Conservation (phyloP, 1,140 invertebrate genomes). For the Penaeus japonicus region DNA sequence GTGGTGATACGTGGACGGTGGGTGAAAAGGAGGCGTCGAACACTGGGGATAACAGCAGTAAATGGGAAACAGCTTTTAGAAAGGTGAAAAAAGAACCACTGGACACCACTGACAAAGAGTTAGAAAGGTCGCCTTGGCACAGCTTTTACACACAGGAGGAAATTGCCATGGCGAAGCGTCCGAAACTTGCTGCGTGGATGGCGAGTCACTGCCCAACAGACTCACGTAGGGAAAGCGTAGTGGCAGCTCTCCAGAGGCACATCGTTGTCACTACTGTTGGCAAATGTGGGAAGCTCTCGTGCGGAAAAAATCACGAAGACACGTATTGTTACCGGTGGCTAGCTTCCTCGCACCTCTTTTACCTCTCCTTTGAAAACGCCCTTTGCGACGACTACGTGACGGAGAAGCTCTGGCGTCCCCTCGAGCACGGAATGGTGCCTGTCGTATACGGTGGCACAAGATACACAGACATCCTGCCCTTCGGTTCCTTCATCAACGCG, state of each 20-base stretch:
- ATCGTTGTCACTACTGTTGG: conserved; percentile 77
- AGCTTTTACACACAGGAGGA: not conserved
- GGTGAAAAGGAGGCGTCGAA: no score
- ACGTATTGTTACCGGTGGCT: conserved; percentile 30
- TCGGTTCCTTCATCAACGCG: conserved; percentile 59
- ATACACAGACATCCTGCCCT: conserved; percentile 56
- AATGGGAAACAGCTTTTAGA: no score
- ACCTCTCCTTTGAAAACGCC: conserved; percentile 36
- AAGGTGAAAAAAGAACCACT: no score
- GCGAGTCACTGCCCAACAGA: conserved; percentile 71
- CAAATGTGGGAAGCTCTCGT: conserved; percentile 65
- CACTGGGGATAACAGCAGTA: no score
- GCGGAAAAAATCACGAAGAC: conserved; percentile 24
- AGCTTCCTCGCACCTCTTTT: conserved; percentile 25
- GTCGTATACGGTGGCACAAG: conserved; percentile 59
- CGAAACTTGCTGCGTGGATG: conserved; percentile 70
- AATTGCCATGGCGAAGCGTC: not conserved
- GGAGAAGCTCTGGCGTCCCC: conserved; percentile 37
- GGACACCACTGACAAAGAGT: conserved; percentile 56
- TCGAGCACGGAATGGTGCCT: conserved; percentile 59
- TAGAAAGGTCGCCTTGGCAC: not conserved
- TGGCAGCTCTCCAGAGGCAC: conserved; percentile 67
- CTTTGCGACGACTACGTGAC: conserved; percentile 41
- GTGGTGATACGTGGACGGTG: no score
- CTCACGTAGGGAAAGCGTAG: conserved; percentile 69